Percentiles rank a stretch among this genome's conserved stretches.
Evolutionary conservation across 2,888 invertebrate species (phyloP).

Genomic region (Tholera decimalis): DNA sequence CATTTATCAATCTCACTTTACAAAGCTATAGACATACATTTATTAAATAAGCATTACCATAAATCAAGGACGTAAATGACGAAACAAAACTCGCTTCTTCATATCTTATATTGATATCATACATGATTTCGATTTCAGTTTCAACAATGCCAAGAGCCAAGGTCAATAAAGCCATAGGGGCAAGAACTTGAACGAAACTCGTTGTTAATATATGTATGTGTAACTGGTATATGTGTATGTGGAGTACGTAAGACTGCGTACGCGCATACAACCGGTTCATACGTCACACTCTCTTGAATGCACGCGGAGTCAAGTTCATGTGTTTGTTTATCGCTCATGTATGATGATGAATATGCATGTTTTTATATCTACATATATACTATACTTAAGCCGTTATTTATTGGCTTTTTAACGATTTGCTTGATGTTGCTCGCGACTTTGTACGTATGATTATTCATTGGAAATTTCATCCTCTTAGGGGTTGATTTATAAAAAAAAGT

Average conservation of each 20-base stretch:
- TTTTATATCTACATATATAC: not conserved
- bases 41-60: conserved; percentile 6
- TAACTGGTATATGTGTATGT: conserved; percentile 27
- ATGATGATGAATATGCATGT: conserved; percentile 22
- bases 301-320: conserved; percentile 62
- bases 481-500: no score
- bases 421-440: no score
- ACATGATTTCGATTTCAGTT: conserved; percentile 36
- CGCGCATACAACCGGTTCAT: conserved; percentile 57
- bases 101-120: conserved; percentile 33
- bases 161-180: conserved; percentile 29
- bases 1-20: no score
- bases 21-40: no score
- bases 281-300: conserved; percentile 57
- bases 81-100: conserved; percentile 1
- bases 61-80: not conserved
- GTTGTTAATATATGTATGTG: conserved; percentile 48
- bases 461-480: no score
- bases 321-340: conserved; percentile 30
- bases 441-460: no score
- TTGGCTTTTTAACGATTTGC: not conserved
- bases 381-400: conserved; percentile 15
- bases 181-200: conserved; percentile 42
- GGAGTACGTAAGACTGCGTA: conserved; percentile 40
- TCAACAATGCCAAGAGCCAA: conserved; percentile 51